phyloP scores from a whole-genome alignment of 1,140 invertebrate species.

The Cyrtorhinus lividipennis region DNA sequence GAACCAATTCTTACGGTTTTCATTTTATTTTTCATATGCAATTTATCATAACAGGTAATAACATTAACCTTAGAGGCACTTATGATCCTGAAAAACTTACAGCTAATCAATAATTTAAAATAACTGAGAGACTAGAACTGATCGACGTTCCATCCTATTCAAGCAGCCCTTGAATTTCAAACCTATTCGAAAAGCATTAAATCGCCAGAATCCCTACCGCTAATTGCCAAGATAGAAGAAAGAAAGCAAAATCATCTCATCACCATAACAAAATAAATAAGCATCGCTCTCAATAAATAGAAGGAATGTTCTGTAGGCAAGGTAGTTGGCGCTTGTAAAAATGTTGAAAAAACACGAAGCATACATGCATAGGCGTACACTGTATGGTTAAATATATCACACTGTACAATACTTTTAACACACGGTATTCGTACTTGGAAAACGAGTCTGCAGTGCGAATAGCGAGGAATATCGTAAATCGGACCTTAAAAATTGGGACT shows the following conservation, averaged over 20 bases:
- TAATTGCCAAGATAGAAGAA: no score
- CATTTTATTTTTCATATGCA: not conserved
- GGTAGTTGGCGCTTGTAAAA: not conserved
- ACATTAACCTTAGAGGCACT: slow-evolving; percentile 1
- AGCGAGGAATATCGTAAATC: not conserved
- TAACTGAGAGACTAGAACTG: slow-evolving; percentile 1
- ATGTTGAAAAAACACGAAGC: not conserved
- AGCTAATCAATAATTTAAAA: not conserved
- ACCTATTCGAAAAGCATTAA: no score
- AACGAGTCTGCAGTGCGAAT: not conserved
- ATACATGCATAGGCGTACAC: no score
- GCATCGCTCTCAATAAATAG: not conserved
- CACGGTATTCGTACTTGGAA: not conserved
- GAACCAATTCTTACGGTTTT: no score
- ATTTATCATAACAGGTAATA: not conserved
- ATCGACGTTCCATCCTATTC: not conserved
- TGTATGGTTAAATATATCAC: not conserved
- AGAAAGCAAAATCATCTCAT: no score
- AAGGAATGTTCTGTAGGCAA: not conserved
- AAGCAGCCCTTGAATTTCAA: no score
- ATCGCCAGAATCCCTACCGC: no score
- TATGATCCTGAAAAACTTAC: not conserved
- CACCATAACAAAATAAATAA: not conserved
- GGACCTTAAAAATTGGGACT: not conserved
- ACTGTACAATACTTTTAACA: not conserved